These are phyloP conservation scores for Oryzias celebensis DNA, from an alignment of 2,113 vertebrate genomes.

Conservation along the genomic window DNA sequence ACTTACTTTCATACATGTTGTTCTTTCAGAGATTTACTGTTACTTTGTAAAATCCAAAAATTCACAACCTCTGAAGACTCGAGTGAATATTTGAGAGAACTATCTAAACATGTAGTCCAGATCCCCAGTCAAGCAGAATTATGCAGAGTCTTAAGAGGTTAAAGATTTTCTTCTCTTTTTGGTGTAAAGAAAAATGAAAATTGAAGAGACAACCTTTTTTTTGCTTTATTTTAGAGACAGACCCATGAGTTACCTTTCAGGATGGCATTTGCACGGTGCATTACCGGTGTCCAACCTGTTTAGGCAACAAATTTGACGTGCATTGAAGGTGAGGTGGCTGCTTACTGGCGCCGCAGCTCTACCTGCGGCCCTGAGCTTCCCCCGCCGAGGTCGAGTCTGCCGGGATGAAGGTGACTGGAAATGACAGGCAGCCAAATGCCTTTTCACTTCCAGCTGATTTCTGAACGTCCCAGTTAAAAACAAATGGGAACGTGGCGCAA, in stretches of 20 bases:
- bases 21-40: too few species aligned
- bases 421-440: conserved; percentile 62
- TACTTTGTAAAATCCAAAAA: too few species aligned
- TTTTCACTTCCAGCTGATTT: conserved; percentile 62
- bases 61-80: too few species aligned
- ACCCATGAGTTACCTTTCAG: neutral
- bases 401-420: conserved; percentile 57
- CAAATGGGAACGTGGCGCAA: conserved; percentile 50
- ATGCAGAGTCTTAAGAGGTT: too few species aligned
- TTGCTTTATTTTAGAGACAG: neutral
- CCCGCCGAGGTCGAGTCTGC: conserved; percentile 9
- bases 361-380: conserved; percentile 23
- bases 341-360: conserved; percentile 17
- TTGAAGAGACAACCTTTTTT: too few species aligned
- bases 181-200: too few species aligned
- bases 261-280: neutral
- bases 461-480: conserved; percentile 42
- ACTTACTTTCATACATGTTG: too few species aligned
- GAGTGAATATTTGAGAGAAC: too few species aligned
- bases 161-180: too few species aligned
- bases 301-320: neutral
- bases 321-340: conserved; percentile 1
- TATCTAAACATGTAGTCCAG: too few species aligned
- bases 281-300: neutral
- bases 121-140: too few species aligned